phyloP scores from a whole-genome alignment of 2,888 invertebrate species.

The Embidobia sp. region DNA sequence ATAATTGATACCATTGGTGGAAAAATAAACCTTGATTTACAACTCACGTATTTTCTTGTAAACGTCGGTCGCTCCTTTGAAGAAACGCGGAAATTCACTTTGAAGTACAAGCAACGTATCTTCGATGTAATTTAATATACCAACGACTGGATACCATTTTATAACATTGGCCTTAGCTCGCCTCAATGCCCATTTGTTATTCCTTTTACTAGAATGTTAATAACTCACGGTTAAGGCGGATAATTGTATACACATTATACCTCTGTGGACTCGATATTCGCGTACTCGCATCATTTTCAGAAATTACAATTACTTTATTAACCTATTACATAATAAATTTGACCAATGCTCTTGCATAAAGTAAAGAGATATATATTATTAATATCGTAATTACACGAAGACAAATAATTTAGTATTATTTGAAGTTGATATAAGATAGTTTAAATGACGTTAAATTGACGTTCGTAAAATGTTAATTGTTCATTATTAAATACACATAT shows the following conservation, averaged over 20 bases:
- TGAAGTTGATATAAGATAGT: too few relatives aligned
- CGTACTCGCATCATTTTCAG: not conserved
- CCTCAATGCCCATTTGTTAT: constrained; percentile 83
- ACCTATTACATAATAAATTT: not conserved
- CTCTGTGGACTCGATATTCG: not conserved
- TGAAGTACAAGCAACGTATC: constrained; percentile 83
- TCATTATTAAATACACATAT: too few relatives aligned
- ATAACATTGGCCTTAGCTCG: constrained; percentile 84
- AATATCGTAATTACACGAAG: too few relatives aligned
- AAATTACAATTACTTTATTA: constrained; percentile 3
- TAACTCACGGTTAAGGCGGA: constrained; percentile 28
- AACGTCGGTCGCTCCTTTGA: constrained; percentile 82
- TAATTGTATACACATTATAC: constrained; percentile 18
- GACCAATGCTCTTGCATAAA: not conserved
- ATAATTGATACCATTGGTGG: constrained; percentile 32
- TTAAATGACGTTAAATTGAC: too few relatives aligned
- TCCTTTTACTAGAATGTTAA: constrained; percentile 80
- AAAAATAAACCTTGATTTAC: constrained; percentile 36
- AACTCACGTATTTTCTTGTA: constrained; percentile 83
- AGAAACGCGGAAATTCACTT: constrained; percentile 83
- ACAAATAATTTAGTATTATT: too few relatives aligned
- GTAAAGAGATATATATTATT: not conserved
- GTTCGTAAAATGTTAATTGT: too few relatives aligned
- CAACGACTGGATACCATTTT: constrained; percentile 84
- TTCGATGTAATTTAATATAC: constrained; percentile 84